Conservation (phyloP, 2,888 invertebrate species). For the Cephonodes hylas region DNA sequence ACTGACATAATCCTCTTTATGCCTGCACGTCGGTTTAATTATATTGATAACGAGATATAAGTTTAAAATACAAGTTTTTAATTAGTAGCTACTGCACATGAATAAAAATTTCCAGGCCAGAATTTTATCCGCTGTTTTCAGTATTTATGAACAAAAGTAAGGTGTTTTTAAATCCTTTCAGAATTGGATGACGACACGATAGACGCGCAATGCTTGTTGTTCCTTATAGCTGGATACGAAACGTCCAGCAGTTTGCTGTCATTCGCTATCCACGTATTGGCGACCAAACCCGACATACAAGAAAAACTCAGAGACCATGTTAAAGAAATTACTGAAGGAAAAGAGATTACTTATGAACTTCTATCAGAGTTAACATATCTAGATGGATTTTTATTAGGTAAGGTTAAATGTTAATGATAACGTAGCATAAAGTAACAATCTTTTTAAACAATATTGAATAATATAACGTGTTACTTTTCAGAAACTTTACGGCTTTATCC, state of each 20-base stretch:
- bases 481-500: slow-evolving; percentile 83
- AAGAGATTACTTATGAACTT: slow-evolving; percentile 62
- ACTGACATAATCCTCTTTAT: too few relatives aligned
- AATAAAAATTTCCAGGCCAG: too few relatives aligned
- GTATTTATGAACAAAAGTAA: too few relatives aligned
- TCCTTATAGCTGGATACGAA: slow-evolving; percentile 83
- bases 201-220: slow-evolving; percentile 80
- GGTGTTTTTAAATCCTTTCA: too few relatives aligned
- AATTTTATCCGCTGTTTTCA: too few relatives aligned
- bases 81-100: too few relatives aligned
- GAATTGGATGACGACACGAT: slow-evolving; percentile 77
- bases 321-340: slow-evolving; percentile 53
- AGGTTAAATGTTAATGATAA: slow-evolving; percentile 6
- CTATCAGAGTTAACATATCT: slow-evolving; percentile 58
- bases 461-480: slow-evolving; percentile 37
- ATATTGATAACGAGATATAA: too few relatives aligned
- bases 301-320: slow-evolving; percentile 68
- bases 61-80: too few relatives aligned
- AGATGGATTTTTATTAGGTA: slow-evolving; percentile 65
- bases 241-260: slow-evolving; percentile 82
- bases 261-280: slow-evolving; percentile 77
- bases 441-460: not conserved
- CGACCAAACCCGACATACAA: slow-evolving; percentile 71
- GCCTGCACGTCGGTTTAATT: too few relatives aligned
- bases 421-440: too few relatives aligned